These are phyloP conservation scores for Epizoanthus scotinus DNA, from an alignment of 92 coral and sea anemone genomes.

Conservation along the genomic window DNA sequence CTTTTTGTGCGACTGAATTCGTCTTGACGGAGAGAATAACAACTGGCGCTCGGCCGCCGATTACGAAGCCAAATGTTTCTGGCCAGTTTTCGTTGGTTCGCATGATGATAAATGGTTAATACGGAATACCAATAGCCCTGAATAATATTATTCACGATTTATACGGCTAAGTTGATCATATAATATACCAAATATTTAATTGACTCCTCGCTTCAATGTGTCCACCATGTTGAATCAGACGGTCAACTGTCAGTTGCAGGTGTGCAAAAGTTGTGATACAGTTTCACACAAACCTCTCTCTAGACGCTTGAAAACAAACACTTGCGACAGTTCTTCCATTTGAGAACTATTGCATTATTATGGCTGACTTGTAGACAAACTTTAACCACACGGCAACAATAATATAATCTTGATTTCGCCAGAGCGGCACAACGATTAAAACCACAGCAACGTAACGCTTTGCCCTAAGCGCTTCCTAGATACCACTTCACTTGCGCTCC, in stretches of 20 bases:
- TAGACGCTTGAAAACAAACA: background rate
- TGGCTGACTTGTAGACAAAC: background rate
- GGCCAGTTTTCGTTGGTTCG: conserved; percentile 96
- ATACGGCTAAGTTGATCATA: conserved; percentile 13
- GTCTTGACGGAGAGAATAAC: conserved; percentile 86
- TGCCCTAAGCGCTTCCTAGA: conserved; percentile 18
- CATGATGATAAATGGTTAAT: conserved; percentile 39
- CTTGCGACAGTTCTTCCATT: background rate
- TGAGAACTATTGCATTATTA: background rate
- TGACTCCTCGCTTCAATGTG: conserved; percentile 6
- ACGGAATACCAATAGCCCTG: conserved; percentile 1
- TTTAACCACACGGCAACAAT: background rate
- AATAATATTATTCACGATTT: conserved; percentile 5
- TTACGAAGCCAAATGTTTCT: conserved; percentile 86
- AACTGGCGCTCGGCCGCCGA: conserved; percentile 98
- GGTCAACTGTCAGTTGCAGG: conserved; percentile 33
- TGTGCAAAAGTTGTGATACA: conserved; percentile 1
- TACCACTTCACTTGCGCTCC: conserved; percentile 5
- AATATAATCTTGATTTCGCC: background rate
- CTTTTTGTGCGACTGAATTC: conserved; percentile 91
- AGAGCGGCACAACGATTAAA: background rate
- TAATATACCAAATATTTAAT: conserved; percentile 26
- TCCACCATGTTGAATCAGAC: conserved; percentile 33
- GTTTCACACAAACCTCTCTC: background rate
- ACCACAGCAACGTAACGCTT: conserved; percentile 45